A percentile compares a stretch with the other conserved stretches of the same genome.
Conservation (phyloP, 2,797 vertebrate genomes). For the Silurus lanzhouensis region DNA sequence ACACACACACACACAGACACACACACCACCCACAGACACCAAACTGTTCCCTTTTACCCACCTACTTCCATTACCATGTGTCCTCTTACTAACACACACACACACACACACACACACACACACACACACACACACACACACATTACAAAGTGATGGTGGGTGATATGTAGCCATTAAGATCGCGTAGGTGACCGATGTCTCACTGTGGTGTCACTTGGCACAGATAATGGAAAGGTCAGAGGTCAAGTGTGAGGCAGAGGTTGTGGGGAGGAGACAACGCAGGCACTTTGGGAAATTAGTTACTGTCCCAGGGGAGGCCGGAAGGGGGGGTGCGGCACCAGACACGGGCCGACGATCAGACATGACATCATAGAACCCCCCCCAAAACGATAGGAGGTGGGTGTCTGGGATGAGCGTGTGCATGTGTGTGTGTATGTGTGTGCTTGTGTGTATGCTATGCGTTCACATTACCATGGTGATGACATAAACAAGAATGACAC, state of each 20-base stretch:
- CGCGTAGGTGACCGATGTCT: slow-evolving; percentile 44
- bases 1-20: not conserved
- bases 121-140: slow-evolving; percentile 25
- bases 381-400: slow-evolving; percentile 47
- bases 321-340: slow-evolving; percentile 47
- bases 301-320: slow-evolving; percentile 59
- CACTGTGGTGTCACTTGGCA: slow-evolving; percentile 50
- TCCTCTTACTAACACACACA: slow-evolving; percentile 33
- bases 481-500: slow-evolving; percentile 44
- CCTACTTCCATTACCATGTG: slow-evolving; percentile 20
- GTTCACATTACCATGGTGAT: slow-evolving; percentile 1
- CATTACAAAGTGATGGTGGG: slow-evolving; percentile 16
- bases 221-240: slow-evolving; percentile 60
- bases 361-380: slow-evolving; percentile 62
- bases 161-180: slow-evolving; percentile 48
- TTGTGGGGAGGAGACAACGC: slow-evolving; percentile 35
- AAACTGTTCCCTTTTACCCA: slow-evolving; percentile 2
- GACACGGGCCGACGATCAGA: slow-evolving; percentile 46
- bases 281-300: slow-evolving; percentile 67
- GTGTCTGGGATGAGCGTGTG: slow-evolving; percentile 32
- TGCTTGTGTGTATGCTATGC: slow-evolving; percentile 29
- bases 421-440: slow-evolving; percentile 36
- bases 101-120: slow-evolving; percentile 18
- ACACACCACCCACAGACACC: not conserved
- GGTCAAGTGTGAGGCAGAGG: slow-evolving; percentile 54